phyloP scores from a whole-genome alignment of 2,888 invertebrate species.

The Standfussiana lucernea region DNA sequence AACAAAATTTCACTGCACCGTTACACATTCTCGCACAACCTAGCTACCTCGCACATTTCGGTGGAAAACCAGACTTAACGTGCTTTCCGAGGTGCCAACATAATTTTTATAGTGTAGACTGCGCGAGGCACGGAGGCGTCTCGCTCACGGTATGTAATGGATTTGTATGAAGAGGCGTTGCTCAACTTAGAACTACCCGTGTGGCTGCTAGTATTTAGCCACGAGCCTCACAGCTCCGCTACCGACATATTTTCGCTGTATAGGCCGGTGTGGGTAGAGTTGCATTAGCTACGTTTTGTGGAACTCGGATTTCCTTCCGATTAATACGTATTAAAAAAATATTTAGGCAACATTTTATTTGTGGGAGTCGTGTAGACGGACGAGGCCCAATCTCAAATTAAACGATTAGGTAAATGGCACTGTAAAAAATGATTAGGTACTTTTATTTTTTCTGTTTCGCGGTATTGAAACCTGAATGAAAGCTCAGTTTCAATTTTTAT shows the following conservation, averaged over 20 bases:
- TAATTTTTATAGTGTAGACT: background rate
- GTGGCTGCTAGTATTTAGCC: background rate
- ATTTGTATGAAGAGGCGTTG: background rate
- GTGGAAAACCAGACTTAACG: background rate
- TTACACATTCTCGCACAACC: background rate
- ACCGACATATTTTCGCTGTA: background rate
- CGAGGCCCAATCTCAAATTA: background rate
- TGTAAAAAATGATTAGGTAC: background rate
- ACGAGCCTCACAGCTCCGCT: background rate
- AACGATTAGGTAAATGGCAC: background rate
- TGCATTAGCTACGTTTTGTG: background rate
- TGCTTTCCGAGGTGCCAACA: background rate
- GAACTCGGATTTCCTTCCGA: background rate
- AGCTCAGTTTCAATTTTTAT: background rate
- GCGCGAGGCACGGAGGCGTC: background rate
- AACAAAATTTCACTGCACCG: background rate
- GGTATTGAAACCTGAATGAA: background rate
- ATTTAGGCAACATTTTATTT: background rate
- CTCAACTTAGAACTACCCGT: background rate
- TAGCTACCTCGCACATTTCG: background rate
- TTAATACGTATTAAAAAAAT: background rate
- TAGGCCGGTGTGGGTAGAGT: background rate
- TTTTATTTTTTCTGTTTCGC: background rate
- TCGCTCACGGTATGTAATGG: background rate
- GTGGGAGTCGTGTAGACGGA: background rate